Evolutionary conservation across 2,797 vertebrate genomes (phyloP), one percentile per base, ranked within the genome.

Genomic region (Octomys mimax): DNA sequence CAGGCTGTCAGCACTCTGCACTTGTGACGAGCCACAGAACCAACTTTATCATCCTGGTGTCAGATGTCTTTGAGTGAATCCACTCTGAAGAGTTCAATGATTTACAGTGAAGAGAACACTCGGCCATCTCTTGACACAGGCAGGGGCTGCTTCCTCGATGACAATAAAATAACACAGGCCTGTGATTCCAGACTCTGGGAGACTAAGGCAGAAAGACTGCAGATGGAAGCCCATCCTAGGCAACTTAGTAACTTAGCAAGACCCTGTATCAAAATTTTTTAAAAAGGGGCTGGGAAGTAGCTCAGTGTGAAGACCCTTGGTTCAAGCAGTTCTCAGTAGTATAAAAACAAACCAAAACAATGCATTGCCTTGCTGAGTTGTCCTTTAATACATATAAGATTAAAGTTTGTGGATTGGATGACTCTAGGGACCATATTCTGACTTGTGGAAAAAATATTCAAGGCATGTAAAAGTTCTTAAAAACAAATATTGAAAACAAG

Each of bases 1-100:
- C 82, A 87, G 61, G 21, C 91, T 97, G 96, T 97, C 97, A 96
- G 61, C 94, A 86, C 93, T 39, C 0, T 0, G 0, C 66, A 70
- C 82, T 93, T 89, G 86, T 49, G 84, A 77, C 24, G 71, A 96
- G 82, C 71, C 6, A 2, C 7, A 42, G 73, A 64, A 79, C 36
- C 62, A 26, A 22, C 68, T 87, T 96, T 92, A 89, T 97, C 85
- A 94, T 79, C 71, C 36, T 4, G 19, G 79, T 88, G 81, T 68
- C 87, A 92, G 87, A 62, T 42, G 71, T 70, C n/a, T 31, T 77
- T 31, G 26, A 73, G 90, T 83, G 80, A 92, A 61, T 57, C 46
- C 36, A 33, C n/a, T 64, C 61, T 70, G 31, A 91, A 61, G 80
- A 36, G 70, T 42, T 93, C 33, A 42, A 75, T 33, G 77, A 86